phyloP scores from a whole-genome alignment of 2,113 vertebrate genomes.

The Meleagris gallopavo region DNA sequence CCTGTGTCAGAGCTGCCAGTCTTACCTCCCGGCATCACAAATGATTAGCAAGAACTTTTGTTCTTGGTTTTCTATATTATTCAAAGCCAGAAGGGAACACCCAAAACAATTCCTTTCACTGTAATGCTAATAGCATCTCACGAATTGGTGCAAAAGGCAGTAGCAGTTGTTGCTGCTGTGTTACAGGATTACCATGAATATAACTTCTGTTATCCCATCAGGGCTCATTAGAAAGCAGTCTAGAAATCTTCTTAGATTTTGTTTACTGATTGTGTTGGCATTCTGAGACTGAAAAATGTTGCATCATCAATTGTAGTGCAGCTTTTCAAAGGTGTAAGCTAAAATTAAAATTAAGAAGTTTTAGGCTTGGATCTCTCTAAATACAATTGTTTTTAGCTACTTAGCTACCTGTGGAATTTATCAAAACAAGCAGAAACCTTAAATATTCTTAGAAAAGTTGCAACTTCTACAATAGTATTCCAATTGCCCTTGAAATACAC shows the following conservation, averaged over 20 bases:
- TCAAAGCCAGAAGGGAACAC: background rate
- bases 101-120: background rate
- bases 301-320: background rate
- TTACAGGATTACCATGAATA: background rate
- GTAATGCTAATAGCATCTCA: background rate
- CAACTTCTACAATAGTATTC: background rate
- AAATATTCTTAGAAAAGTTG: background rate
- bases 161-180: background rate
- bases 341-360: background rate
- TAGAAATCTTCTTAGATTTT: background rate
- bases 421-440: background rate
- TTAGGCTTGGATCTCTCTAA: background rate
- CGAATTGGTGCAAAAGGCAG: background rate
- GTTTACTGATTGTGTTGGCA: background rate
- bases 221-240: background rate
- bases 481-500: background rate
- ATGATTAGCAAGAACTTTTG: background rate
- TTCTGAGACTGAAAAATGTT: background rate
- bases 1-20: background rate
- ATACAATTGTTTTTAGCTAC: background rate
- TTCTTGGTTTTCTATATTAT: background rate
- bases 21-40: background rate
- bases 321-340: background rate
- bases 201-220: background rate
- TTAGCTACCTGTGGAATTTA: background rate